phyloP scores from a whole-genome alignment of 2,888 invertebrate genomes.

The Lycophotia porphyrea region DNA sequence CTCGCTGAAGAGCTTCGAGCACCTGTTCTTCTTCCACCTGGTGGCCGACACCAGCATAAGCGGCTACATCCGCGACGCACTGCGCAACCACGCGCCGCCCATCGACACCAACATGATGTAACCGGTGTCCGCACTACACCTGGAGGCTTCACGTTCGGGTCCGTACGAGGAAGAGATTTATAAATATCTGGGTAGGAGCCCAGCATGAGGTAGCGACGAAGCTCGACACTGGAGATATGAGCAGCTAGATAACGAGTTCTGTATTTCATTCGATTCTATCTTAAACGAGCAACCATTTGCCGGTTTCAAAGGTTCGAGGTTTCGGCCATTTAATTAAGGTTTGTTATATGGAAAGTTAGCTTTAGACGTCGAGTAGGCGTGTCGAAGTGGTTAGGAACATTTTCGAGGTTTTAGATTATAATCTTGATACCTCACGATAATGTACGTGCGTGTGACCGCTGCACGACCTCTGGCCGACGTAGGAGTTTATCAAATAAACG shows the following conservation, averaged over 20 bases:
- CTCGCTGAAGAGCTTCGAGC: constrained; percentile 98
- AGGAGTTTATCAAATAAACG: constrained; percentile 60
- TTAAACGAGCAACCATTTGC: constrained; percentile 53
- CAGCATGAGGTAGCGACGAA: constrained; percentile 7
- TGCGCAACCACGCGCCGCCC: constrained; percentile 91
- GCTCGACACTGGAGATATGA: constrained; percentile 13
- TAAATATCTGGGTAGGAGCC: constrained; percentile 13
- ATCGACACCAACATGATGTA: constrained; percentile 81
- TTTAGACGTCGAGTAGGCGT: constrained; percentile 47
- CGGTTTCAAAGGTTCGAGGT: constrained; percentile 62
- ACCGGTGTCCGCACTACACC: constrained; percentile 10
- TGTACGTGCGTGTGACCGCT: constrained; percentile 57
- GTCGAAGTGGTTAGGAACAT: constrained; percentile 41
- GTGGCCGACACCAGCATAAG: constrained; percentile 96
- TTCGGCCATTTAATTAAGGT: constrained; percentile 55
- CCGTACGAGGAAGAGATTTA: constrained; percentile 3
- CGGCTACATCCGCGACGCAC: constrained; percentile 95
- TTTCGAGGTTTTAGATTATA: constrained; percentile 54
- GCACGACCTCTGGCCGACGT: constrained; percentile 41
- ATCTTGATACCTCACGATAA: constrained; percentile 54
- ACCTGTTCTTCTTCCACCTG: constrained; percentile 98
- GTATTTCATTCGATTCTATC: constrained; percentile 32
- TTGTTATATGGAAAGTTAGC: constrained; percentile 51
- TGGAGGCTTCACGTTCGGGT: constrained; percentile 24
- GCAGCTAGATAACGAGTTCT: constrained; percentile 49